Base-by-base conservation (phyloP, 2,113 vertebrate species). In the Prunella fulvescens region DNA sequence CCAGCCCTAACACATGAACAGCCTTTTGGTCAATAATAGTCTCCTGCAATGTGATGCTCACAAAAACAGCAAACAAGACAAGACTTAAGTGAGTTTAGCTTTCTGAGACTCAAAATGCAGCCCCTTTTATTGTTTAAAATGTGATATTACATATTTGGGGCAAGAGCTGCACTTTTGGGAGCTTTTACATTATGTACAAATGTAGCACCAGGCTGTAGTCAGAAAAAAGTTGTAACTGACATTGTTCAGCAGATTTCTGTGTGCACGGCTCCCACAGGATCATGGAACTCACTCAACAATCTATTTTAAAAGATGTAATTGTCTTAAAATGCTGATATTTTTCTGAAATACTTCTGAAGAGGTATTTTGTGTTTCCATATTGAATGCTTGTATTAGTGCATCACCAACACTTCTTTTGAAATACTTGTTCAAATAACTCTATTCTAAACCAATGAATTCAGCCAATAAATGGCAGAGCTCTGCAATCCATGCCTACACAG, bases 291-390 rank as follows among this genome's bases (percentile, higher is more conserved):
- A 1, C 35, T 35, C 44, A 51, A 64, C 1, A 67, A 61, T 11
- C 56, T 51, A 35, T 67, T 89, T 81, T 45, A 84, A 93, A 60
- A 47, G 28, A 84, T 29, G 12, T 10, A 44, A 40, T 19, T 89
- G 13, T 76, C 48, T 53, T 62, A 22, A 94, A 95, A 64, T 12
- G 26, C 13, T 61, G n/a, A 0, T 40, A 44, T 23, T 66, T 72
- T 81, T 65, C 48, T 56, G 60, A 93, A 90, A 39, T 74, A n/a
- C 35, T 88, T 88, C 45, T 47, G 37, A 48, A 93, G 79, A 45
- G 28, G 8, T 24, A 39, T 76, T 95, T 44, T 82, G 15, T 61
- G 23, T 69, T 95, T 81, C 40, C 37, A 2, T 33, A 84, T 7
- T 18, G 26, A 60, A 67, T 19, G 28, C 15, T n/a, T 66, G 23